These are phyloP conservation scores for Elgaria multicarinata DNA, from an alignment of 2,113 vertebrate genomes.

Conservation along the genomic window DNA sequence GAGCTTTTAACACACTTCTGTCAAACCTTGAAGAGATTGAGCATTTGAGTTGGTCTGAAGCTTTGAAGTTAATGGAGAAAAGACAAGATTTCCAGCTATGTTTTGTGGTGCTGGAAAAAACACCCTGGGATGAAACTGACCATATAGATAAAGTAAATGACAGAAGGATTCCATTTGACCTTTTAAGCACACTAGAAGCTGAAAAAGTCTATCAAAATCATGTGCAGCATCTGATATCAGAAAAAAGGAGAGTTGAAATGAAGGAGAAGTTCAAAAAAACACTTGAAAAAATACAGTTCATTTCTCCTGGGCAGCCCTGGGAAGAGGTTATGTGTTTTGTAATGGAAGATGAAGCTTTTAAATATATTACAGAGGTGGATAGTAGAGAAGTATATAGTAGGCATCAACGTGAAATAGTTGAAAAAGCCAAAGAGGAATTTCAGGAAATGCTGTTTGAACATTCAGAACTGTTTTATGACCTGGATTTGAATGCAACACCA, in stretches of 20 bases:
- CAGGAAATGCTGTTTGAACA: conserved; percentile 99
- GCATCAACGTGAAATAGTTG: conserved; percentile 98
- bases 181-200: conserved; percentile 89
- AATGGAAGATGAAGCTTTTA: conserved; percentile 96
- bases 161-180: conserved; percentile 95
- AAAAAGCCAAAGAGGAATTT: conserved; percentile 99
- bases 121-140: conserved; percentile 96
- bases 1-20: conserved; percentile 92
- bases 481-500: conserved; percentile 97
- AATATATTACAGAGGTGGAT: conserved; percentile 94
- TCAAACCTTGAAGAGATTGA: conserved; percentile 94
- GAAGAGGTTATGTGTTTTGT: conserved; percentile 98
- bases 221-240: conserved; percentile 93
- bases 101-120: conserved; percentile 93
- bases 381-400: conserved; percentile 94
- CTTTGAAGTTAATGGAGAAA: conserved; percentile 90
- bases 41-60: conserved; percentile 91
- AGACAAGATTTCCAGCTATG: conserved; percentile 92
- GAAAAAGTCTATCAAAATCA: conserved; percentile 96
- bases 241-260: conserved; percentile 95
- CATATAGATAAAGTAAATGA: conserved; percentile 95
- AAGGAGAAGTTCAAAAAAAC: conserved; percentile 98
- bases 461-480: conserved; percentile 97
- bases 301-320: conserved; percentile 95
- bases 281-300: conserved; percentile 94